Base-by-base conservation (phyloP, 2,113 vertebrate species). In the Tonatia bakeri region DNA sequence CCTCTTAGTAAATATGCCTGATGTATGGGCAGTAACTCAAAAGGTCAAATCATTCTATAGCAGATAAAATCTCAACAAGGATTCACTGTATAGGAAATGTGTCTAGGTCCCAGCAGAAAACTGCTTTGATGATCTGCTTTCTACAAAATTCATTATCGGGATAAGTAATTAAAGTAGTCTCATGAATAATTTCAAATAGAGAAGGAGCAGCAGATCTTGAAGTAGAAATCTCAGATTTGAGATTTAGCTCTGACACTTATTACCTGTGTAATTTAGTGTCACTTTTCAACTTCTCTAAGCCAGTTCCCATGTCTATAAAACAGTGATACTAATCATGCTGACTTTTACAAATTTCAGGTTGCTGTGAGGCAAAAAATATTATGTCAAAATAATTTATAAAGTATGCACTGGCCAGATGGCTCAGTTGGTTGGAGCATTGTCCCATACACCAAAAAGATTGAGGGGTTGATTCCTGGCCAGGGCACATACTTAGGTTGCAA, bases 151-250 rank as follows among this genome's bases (percentile, higher is more conserved):
- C 69, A 43, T 52, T 65, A 33, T n/a, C 86, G 76, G 54, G 79
- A 45, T 24, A 14, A n/a, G 11, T 72, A 69, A 69, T 65, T 36
- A 64, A 64, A 76, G 75, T 26, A 11, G 26, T 10, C 43, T 5
- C 36, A 28, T 64, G 43, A 56, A 61, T 38, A 31, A 82, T 19
- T 82, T 86, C 80, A 59, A 36, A n/a, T 12, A 33, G 36, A 50
- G 67, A 15, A 67, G 22, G n/a, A 26, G 40, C 3, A 26, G 47
- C 3, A 26, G 52, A 38, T 79, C 76, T 67, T 61, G 36, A 79
- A 43, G 40, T 15, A 79, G 80, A 77, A 88, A 75, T 45, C 45
- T 70, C n/a, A 93, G 67, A 52, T 12, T n/a, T 47, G 93, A 81
- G 84, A 73, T 72, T 45, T 36, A 36, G 17, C 52, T 67, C 72